These are phyloP conservation scores for Peribatodes rhomboidaria DNA, from an alignment of 2,888 invertebrate genomes.

Conservation along the genomic window DNA sequence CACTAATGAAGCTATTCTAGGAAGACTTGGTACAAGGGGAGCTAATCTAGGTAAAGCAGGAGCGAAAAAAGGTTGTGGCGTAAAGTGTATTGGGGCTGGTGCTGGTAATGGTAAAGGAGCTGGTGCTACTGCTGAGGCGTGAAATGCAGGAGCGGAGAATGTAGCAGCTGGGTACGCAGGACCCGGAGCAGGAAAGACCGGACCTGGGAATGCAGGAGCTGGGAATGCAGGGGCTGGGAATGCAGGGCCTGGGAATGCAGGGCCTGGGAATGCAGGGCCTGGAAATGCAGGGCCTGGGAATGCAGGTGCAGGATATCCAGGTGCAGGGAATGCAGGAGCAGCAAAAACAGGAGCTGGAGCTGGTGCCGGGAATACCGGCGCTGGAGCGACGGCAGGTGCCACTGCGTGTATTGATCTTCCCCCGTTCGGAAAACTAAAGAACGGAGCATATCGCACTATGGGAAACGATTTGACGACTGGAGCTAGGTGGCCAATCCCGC, in stretches of 20 bases:
- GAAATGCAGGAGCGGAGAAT: conserved; percentile 42
- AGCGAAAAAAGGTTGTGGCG: conserved; percentile 44
- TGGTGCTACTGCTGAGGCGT: conserved; percentile 15
- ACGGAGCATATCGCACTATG: conserved; percentile 79
- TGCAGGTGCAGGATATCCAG: conserved; percentile 36
- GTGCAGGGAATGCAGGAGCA: conserved; percentile 52
- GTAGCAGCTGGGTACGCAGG: conserved; percentile 38
- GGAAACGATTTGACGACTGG: conserved; percentile 72
- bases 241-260: conserved; percentile 44
- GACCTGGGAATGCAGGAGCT: conserved; percentile 34
- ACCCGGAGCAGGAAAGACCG: conserved; percentile 33
- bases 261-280: conserved; percentile 52
- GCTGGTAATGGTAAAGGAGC: conserved; percentile 39
- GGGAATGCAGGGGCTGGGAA: conserved; percentile 46
- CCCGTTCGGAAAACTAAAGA: conserved; percentile 77
- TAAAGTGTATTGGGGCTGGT: conserved; percentile 28
- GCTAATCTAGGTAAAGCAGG: conserved; percentile 46
- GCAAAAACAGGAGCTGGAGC: conserved; percentile 40
- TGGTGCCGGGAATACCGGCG: conserved; percentile 47
- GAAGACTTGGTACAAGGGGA: conserved; percentile 39
- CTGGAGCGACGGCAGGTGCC: conserved; percentile 52
- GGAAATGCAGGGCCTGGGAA: conserved; percentile 39
- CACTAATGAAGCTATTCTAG: conserved; percentile 40
- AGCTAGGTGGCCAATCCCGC: conserved; percentile 73
- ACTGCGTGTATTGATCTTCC: conserved; percentile 78